A percentile compares a stretch with the other conserved stretches of the same genome.
These are phyloP conservation scores for Antheraea pernyi DNA, from an alignment of 1,140 invertebrate genomes.

Conservation along the genomic window DNA sequence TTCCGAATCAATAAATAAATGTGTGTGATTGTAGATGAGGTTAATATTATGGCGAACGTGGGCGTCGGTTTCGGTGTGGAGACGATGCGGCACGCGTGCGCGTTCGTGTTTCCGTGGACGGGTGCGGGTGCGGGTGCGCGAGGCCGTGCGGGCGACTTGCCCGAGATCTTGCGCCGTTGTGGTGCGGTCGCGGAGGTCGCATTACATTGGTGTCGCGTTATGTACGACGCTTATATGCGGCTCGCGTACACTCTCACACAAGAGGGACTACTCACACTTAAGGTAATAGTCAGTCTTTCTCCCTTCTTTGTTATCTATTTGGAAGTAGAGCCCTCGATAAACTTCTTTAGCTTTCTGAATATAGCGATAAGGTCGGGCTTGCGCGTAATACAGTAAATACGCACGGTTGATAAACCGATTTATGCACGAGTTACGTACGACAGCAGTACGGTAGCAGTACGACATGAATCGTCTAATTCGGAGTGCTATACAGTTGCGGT, in stretches of 20 bases:
- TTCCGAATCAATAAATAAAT: background rate
- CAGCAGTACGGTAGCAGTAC: no score
- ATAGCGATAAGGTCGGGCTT: no score
- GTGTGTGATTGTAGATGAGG: slow-evolving; percentile 28
- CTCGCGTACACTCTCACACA: slow-evolving; percentile 40
- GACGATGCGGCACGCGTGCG: slow-evolving; percentile 34
- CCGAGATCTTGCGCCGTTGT: slow-evolving; percentile 37
- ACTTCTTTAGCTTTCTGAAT: no score
- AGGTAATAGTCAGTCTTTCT: no score
- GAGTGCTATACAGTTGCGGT: no score
- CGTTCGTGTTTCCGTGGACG: background rate
- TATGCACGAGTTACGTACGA: no score
- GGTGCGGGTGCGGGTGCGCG: slow-evolving; percentile 12
- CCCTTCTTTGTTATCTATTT: no score
- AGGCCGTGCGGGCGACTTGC: slow-evolving; percentile 30
- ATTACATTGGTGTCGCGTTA: slow-evolving; percentile 46
- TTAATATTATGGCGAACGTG: slow-evolving; percentile 34
- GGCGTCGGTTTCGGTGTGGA: slow-evolving; percentile 40
- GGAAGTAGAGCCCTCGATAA: no score
- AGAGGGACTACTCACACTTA: slow-evolving; percentile 36
- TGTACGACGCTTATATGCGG: slow-evolving; percentile 38
- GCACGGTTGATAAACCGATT: no score
- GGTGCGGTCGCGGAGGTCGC: slow-evolving; percentile 37
- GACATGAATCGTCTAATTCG: no score
- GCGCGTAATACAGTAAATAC: no score